These are phyloP conservation scores for Agrypnus murinus DNA, from an alignment of 2,888 invertebrate species.

Conservation along the genomic window DNA sequence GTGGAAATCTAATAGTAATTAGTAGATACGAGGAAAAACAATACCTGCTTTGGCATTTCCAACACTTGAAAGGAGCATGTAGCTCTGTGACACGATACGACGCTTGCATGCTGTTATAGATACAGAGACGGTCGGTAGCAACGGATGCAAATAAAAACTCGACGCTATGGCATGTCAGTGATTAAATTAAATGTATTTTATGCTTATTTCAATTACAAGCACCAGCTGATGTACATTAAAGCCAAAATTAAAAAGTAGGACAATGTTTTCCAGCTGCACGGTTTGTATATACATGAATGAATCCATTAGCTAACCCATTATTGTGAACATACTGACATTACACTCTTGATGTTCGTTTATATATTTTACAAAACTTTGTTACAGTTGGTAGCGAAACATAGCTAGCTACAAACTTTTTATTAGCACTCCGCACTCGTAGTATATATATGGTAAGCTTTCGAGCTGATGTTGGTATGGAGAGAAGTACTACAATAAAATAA, in stretches of 20 bases:
- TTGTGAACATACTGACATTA: constrained; percentile 32
- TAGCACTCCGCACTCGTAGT: too few species aligned
- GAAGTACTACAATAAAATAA: too few species aligned
- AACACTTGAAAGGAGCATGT: too few species aligned
- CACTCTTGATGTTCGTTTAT: constrained; percentile 37
- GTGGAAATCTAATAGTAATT: too few species aligned
- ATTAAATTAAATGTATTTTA: constrained; percentile 35
- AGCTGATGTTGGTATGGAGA: too few species aligned
- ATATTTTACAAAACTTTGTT: constrained; percentile 22
- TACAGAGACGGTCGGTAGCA: neutral
- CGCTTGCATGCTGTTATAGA: too few species aligned
- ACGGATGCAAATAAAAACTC: constrained; percentile 4
- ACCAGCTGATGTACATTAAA: constrained; percentile 42
- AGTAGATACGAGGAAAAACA: neutral
- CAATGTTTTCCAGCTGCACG: constrained; percentile 41
- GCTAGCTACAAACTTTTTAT: too few species aligned
- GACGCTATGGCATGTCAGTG: constrained; percentile 10
- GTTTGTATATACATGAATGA: constrained; percentile 44
- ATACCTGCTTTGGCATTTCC: too few species aligned
- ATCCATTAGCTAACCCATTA: constrained; percentile 44
- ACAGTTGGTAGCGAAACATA: too few species aligned
- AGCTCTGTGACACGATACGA: neutral
- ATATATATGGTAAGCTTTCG: too few species aligned
- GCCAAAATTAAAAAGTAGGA: constrained; percentile 42
- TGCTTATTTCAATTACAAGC: constrained; percentile 33